Percentiles rank a stretch among this genome's conserved stretches.
These are phyloP conservation scores for Oryzias curvinotus DNA, from an alignment of 2,113 vertebrate species.

Conservation along the genomic window DNA sequence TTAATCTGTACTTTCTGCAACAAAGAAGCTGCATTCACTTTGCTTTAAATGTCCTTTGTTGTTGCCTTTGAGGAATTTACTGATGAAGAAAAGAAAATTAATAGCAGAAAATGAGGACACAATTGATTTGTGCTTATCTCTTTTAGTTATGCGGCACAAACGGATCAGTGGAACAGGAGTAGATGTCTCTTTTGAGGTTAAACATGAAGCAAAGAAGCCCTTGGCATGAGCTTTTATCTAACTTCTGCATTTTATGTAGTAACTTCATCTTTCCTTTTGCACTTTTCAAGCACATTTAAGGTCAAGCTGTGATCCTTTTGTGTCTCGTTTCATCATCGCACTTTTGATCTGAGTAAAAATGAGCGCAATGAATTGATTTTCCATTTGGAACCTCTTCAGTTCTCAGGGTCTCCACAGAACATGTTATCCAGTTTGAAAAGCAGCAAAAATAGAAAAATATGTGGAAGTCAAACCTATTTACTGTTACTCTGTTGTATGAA, in stretches of 20 bases:
- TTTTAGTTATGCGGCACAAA: not conserved
- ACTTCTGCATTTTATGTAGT: not conserved
- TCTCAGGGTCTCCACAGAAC: not conserved
- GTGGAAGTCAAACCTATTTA: conserved; percentile 12
- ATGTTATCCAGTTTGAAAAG: not conserved
- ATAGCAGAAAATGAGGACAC: not conserved
- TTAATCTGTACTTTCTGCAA: conserved; percentile 24
- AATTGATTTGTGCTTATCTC: no score
- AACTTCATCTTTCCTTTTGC: not conserved
- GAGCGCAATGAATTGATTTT: not conserved
- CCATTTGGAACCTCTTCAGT: not conserved
- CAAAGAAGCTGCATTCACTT: not conserved
- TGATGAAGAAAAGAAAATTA: not conserved
- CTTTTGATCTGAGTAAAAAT: no score
- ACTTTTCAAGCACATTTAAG: not conserved
- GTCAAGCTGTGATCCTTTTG: no score
- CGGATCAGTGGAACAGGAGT: not conserved
- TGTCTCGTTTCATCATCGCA: no score
- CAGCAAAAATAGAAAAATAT: conserved; percentile 6
- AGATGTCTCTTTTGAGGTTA: no score
- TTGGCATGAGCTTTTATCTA: not conserved
- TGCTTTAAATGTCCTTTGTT: not conserved
- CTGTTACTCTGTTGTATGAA: conserved; percentile 14
- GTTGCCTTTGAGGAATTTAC: not conserved
- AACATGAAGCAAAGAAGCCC: no score